A percentile compares a stretch with the other conserved stretches of the same genome.
These are phyloP conservation scores for Danionella cerebrum DNA, from an alignment of 2,113 vertebrate species.

Conservation along the genomic window DNA sequence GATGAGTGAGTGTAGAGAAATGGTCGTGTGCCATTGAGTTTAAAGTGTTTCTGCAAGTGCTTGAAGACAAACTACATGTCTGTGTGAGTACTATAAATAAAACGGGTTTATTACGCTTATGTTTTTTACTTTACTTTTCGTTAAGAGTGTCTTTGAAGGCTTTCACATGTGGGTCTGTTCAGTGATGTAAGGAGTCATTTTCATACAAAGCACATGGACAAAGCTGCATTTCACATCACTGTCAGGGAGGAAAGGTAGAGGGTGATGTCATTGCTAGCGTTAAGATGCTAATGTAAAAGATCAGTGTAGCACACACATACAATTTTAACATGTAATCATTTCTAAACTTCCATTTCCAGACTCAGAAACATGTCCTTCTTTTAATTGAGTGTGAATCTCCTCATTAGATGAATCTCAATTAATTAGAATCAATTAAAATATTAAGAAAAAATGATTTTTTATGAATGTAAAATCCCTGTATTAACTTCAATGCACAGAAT, in stretches of 20 bases:
- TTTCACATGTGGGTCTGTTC: constrained; percentile 52
- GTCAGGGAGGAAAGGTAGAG: not conserved
- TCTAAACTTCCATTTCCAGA: too few relatives aligned
- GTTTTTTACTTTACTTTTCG: constrained; percentile 61
- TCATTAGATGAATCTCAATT: too few relatives aligned
- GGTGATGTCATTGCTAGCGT: not conserved
- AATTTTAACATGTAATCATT: too few relatives aligned
- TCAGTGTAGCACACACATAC: too few relatives aligned
- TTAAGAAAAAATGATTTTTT: too few relatives aligned
- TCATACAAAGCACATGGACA: constrained; percentile 28
- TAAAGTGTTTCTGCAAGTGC: constrained; percentile 49
- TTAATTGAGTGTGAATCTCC: too few relatives aligned
- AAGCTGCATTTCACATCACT: constrained; percentile 20
- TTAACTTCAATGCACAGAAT: too few relatives aligned
- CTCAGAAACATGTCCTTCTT: too few relatives aligned
- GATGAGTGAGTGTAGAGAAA: constrained; percentile 39
- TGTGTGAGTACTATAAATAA: constrained; percentile 69
- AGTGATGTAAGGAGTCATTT: constrained; percentile 16
- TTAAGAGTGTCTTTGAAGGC: constrained; percentile 50
- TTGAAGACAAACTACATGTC: constrained; percentile 68
- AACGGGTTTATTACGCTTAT: constrained; percentile 58
- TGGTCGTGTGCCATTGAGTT: constrained; percentile 23
- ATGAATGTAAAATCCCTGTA: too few relatives aligned
- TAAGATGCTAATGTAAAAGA: too few relatives aligned
- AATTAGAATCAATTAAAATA: too few relatives aligned